Percentiles rank a stretch among this genome's conserved stretches.
phyloP scores from a whole-genome alignment of 37 sponge, comb jelly and placozoan species.

The Mnemiopsis leidyi region DNA sequence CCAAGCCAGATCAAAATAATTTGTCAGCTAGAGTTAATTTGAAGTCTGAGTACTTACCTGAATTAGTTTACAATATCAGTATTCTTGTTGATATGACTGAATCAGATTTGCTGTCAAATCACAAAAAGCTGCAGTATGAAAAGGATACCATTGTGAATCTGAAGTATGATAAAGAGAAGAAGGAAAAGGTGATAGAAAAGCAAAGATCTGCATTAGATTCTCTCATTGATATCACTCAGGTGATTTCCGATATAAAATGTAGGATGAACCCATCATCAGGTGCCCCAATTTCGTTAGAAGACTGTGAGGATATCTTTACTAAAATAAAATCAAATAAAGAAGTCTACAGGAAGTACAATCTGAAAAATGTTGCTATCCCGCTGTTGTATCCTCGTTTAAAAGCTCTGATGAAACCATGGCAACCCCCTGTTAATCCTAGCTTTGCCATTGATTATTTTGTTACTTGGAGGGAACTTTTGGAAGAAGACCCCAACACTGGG shows the following conservation, averaged over 20 bases:
- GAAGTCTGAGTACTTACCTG: slow-evolving; percentile 69
- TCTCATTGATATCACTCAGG: background rate
- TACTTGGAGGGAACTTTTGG: slow-evolving; percentile 68
- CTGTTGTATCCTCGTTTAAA: slow-evolving; percentile 78
- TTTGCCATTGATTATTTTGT: slow-evolving; percentile 35
- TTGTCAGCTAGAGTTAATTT: background rate
- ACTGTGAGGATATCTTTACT: slow-evolving; percentile 78
- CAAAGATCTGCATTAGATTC: background rate
- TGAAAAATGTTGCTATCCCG: slow-evolving; percentile 78
- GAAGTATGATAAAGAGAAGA: slow-evolving; percentile 73
- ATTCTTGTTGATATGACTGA: slow-evolving; percentile 88
- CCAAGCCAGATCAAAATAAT: slow-evolving; percentile 66
- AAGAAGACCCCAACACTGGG: slow-evolving; percentile 35
- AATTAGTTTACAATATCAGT: slow-evolving; percentile 82
- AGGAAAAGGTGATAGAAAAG: slow-evolving; percentile 61
- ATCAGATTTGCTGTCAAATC: slow-evolving; percentile 72
- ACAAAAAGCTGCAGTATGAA: slow-evolving; percentile 72
- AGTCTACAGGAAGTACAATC: slow-evolving; percentile 67
- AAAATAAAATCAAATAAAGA: slow-evolving; percentile 68
- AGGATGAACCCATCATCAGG: slow-evolving; percentile 3
- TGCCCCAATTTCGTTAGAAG: slow-evolving; percentile 69
- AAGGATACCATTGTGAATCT: slow-evolving; percentile 81
- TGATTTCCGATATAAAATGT: background rate
- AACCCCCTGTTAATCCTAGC: slow-evolving; percentile 25
- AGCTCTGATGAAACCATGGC: slow-evolving; percentile 30